A percentile compares a stretch with the other conserved stretches of the same genome.
Conservation (phyloP, 2,113 vertebrate genomes). For the Lagopus muta region DNA sequence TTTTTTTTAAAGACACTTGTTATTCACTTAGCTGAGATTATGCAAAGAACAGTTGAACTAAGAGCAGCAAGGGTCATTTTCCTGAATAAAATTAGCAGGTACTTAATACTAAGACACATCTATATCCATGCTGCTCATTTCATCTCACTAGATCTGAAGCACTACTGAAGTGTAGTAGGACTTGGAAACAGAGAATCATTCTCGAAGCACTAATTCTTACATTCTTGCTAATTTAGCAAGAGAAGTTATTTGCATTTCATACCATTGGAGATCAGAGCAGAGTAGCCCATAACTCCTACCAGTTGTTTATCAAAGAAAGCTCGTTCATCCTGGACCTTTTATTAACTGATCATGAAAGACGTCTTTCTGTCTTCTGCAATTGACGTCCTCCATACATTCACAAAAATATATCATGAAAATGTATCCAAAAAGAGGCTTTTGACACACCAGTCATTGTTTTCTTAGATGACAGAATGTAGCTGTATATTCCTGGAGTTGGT, state of each 20-base stretch:
- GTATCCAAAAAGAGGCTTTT: not conserved
- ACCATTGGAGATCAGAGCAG: not conserved
- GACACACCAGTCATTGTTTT: not conserved
- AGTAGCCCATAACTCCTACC: not conserved
- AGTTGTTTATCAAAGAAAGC: not conserved
- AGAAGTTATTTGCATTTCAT: not conserved
- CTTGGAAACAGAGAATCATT: not conserved
- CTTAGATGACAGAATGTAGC: not conserved
- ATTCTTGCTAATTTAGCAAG: not conserved
- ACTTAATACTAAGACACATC: not conserved
- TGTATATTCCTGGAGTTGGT: not conserved
- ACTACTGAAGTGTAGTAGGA: not conserved
- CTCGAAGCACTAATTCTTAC: not conserved
- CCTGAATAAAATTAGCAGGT: conserved; percentile 55
- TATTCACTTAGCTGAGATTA: conserved; percentile 51
- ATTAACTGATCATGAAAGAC: not conserved
- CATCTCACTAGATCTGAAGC: conserved; percentile 14
- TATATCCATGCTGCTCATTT: not conserved
- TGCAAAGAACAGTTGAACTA: conserved; percentile 32
- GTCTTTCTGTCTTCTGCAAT: not conserved
- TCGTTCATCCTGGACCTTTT: not conserved
- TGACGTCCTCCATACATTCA: not conserved
- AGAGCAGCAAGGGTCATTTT: conserved; percentile 38
- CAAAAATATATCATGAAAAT: not conserved
- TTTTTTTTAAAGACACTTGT: conserved; percentile 11